Base-by-base conservation (phyloP, 2,888 invertebrate genomes). In the Callimorpha dominula region DNA sequence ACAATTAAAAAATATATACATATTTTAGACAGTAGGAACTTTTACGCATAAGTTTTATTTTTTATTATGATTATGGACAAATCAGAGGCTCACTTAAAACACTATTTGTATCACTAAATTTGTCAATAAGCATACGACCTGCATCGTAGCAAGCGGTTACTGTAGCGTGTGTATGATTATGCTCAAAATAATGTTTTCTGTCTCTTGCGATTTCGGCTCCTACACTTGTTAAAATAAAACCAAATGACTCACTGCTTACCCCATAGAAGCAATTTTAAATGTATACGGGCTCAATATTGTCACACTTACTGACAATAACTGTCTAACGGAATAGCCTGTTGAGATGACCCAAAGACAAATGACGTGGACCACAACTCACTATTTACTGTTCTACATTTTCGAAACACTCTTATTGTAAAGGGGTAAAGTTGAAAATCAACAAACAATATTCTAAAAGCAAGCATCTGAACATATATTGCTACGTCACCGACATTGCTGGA, bases 301-400 rank as follows among this genome's bases (percentile, higher is more conserved):
- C 81, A 81, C 75, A 81, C 54, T 68, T 68, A 64, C 69, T 74
- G 73, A 86, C 86, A 86, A 88, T 79, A 81, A 68, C 46, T 79
- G 71, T 74, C 67, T 83, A 84, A 86, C 85, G 81, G 85, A 81
- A 81, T 81, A 75, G 83, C 85, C 74, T 76, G 80, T 78, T 78
- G 73, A 81, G 76, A 83, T 82, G 80, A 78, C 83, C 82, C 85
- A 87, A 85, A 87, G 85, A 88, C 81, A 87, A 89, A 89, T 85
- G 83, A 81, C 73, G 73, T 74, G 75, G 67, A 68, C 75, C 46
- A 71, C 71, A 70, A 70, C 52, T 42, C 6, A 42, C 14, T n/a
- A 17, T n/a, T 64, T 50, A 12, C 12, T 12, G 42, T 7, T 11
- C 4, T 57, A 42, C 17, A 31, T 43, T 0, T 40, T 5, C 0